Base-by-base conservation (phyloP, 2,888 invertebrate genomes). In the Clistopyga incitator region DNA sequence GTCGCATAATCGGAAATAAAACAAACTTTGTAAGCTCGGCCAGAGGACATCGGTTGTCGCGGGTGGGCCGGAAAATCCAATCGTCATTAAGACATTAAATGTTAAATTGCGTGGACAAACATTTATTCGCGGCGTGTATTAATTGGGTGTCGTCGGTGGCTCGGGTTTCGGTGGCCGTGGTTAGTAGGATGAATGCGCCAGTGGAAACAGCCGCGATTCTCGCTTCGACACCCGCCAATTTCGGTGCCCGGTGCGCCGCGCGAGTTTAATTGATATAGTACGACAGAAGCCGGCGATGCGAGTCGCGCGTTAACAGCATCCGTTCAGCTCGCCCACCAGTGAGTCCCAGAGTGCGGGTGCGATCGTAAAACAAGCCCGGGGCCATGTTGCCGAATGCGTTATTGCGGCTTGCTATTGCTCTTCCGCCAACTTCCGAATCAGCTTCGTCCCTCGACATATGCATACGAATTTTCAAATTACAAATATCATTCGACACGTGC, bases 31-130 rank as follows among this genome's bases (percentile, higher is more conserved):
- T 20, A 45, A 64, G 42, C 64, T 42, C 10, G 20, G 42, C 67
- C 23, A 45, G 20, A 67, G 67, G 25, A 18, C 15, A 15, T 13
- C 25, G 18, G 18, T 52, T 20, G 29, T 11, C 8, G 29, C 2
- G 29, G 20, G 38, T 79, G 18, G 25, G 38, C 54, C 54, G 85
- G 88, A 89, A 88, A 90, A 89, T 87, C 88, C 88, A 87, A 89
- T 86, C 89, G 89, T 90, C 90, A 91, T 91, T 90, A 90, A 88
- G 88, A 90, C 89, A 90, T 92, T 91, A 91, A 92, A 91, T 89
- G 91, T 89, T 90, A 90, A 91, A 91, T 91, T 84, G 84, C 54
- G 77, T 82, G 85, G 18, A 64, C 78, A 84, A 85, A 85, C 81
- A 84, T 84, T 78, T 61, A 75, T 82, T 84, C 78, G 80, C 77